Base-by-base conservation (phyloP, 2,888 invertebrate genomes). In the Allolobophora icterica region DNA sequence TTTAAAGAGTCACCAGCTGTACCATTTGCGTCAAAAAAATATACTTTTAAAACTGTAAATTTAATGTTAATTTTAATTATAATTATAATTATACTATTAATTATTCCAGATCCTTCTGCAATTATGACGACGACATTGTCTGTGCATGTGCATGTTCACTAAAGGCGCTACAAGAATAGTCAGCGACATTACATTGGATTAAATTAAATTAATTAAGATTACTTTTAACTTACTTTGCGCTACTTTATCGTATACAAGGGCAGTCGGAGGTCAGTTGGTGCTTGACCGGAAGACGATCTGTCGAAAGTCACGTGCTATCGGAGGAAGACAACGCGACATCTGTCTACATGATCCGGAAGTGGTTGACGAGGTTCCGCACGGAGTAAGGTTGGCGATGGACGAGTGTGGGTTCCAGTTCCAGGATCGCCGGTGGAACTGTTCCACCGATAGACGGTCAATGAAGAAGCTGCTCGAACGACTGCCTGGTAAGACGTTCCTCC, bases 201-300 rank as follows among this genome's bases (percentile, higher is more conserved):
- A 19, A 13, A 45, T 11, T 45, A 19, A 1, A 19, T 38, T 38
- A 8, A 38, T 38, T 38, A n/a, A n/a, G 38, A 38, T 38, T 38
- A 8, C 3, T 38, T 38, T 8, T 38, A 38, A 38, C 3, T 45
- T 45, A 45, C 45, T 45, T 45, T 45, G 13, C 52, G 3, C 6
- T 24, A 52, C 5, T 3, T 21, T 52, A 52, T 24, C 21, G 52
- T 71, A 3, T 34, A 35, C 4, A 34, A 96, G 96, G 95, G 95
- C 95, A 38, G 94, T 95, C 58, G 95, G 95, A 96, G 97, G 97
- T 96, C 97, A 98, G 95, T 97, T 98, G 94, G 97, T 98, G 94
- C 97, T 98, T 96, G 98, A 98, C 96, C 98, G 98, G 93, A 97
- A 97, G 95, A 97, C 97, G 96, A 97, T 98, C 94, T 98, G 98